These are phyloP conservation scores for Arizona elegans DNA, from an alignment of 2,113 vertebrate genomes.

Conservation along the genomic window DNA sequence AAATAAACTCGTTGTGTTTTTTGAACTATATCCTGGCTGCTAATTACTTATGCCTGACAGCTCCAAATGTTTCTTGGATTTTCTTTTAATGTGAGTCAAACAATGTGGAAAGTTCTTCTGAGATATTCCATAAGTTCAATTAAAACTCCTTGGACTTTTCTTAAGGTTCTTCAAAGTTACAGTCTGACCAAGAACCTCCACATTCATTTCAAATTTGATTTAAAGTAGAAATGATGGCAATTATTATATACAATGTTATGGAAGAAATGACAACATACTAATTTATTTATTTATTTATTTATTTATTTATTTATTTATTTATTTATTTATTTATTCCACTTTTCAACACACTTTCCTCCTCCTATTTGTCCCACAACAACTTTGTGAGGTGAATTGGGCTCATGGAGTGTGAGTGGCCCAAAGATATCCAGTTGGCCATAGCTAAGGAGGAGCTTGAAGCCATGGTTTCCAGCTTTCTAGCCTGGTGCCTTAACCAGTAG, in stretches of 20 bases:
- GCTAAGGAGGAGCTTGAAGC: background rate
- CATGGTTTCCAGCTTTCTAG: background rate
- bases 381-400: background rate
- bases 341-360: background rate
- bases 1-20: background rate
- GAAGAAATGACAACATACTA: background rate
- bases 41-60: too few relatives aligned
- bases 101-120: background rate
- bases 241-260: background rate
- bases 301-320: background rate
- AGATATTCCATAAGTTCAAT: background rate
- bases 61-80: background rate
- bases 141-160: background rate
- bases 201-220: background rate
- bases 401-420: background rate
- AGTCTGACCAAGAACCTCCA: background rate
- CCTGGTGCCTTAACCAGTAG: background rate
- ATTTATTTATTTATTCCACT: background rate
- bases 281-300: background rate
- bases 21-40: background rate
- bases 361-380: too few relatives aligned
- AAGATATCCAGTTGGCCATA: background rate
- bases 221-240: background rate
- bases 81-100: background rate
- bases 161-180: background rate